A percentile compares a stretch with the other conserved stretches of the same genome.
Conservation (phyloP, 2,113 vertebrate genomes). For the Motacilla tschutschensis region DNA sequence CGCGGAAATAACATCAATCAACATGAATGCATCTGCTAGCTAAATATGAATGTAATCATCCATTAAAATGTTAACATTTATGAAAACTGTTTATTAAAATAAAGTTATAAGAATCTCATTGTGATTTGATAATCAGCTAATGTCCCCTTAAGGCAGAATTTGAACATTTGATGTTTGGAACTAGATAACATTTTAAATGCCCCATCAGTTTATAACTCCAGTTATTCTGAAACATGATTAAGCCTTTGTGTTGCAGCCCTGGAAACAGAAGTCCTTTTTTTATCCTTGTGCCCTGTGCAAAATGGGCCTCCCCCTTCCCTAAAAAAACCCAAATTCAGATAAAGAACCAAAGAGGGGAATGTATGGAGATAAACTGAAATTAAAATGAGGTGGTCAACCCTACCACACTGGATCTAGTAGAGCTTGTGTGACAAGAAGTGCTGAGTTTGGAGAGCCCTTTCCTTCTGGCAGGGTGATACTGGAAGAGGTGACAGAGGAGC, state of each 20-base stretch:
- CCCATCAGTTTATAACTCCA: conserved; percentile 3
- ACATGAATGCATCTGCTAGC: conserved; percentile 52
- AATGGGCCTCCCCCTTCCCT: neutral
- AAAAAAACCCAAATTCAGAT: neutral
- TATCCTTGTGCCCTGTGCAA: neutral
- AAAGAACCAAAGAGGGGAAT: neutral
- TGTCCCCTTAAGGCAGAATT: conserved; percentile 56
- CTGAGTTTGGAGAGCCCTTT: neutral
- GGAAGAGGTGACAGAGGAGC: neutral
- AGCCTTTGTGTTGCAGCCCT: neutral
- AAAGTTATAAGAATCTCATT: conserved; percentile 51
- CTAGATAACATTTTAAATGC: conserved; percentile 10
- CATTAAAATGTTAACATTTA: conserved; percentile 62
- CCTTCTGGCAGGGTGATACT: neutral
- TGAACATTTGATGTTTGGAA: conserved; percentile 20
- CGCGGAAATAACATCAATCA: conserved; percentile 59
- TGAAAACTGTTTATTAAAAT: conserved; percentile 63
- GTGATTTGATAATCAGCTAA: conserved; percentile 59
- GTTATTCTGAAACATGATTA: neutral
- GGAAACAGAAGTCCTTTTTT: neutral
- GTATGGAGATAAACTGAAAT: neutral
- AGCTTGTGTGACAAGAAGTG: neutral
- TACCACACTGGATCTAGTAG: neutral
- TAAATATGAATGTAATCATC: conserved; percentile 59
- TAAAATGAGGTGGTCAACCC: neutral